These are phyloP conservation scores for Fissipunctia ypsillon DNA, from an alignment of 2,888 invertebrate genomes.

Conservation along the genomic window DNA sequence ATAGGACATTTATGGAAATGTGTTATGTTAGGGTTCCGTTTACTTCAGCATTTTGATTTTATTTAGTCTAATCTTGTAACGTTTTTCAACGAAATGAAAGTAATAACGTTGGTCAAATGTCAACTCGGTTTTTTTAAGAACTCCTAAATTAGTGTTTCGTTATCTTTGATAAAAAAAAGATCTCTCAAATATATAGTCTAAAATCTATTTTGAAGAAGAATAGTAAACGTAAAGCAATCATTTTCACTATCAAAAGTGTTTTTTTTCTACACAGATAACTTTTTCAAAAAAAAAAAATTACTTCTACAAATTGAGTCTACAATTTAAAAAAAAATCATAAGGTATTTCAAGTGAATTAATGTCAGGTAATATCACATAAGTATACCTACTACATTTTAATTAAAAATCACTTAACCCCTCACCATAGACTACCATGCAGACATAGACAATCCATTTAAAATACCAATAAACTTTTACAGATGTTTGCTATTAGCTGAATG, in stretches of 20 bases:
- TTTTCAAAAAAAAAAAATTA: neutral
- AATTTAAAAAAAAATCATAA: neutral
- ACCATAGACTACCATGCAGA: neutral
- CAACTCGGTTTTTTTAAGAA: neutral
- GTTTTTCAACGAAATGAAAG: neutral
- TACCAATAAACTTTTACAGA: slow-evolving; percentile 53
- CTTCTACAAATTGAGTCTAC: neutral
- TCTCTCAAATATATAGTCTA: neutral
- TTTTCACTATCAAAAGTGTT: neutral
- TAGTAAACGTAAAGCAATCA: neutral
- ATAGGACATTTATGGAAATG: slow-evolving; percentile 28
- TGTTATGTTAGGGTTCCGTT: neutral
- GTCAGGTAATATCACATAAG: neutral
- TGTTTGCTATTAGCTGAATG: slow-evolving; percentile 41
- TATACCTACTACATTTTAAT: neutral
- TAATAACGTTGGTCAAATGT: neutral
- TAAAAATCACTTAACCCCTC: neutral
- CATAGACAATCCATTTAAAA: slow-evolving; percentile 53
- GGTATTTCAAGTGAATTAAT: neutral
- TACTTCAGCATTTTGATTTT: too few species aligned
- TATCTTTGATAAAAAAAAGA: neutral
- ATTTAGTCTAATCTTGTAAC: neutral
- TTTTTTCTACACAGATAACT: neutral
- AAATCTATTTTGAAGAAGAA: neutral
- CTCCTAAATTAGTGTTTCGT: neutral